Evolutionary conservation across 2,113 vertebrate species (phyloP), one percentile per base, ranked within the genome.

Genomic region (Dipodomys ordii): DNA sequence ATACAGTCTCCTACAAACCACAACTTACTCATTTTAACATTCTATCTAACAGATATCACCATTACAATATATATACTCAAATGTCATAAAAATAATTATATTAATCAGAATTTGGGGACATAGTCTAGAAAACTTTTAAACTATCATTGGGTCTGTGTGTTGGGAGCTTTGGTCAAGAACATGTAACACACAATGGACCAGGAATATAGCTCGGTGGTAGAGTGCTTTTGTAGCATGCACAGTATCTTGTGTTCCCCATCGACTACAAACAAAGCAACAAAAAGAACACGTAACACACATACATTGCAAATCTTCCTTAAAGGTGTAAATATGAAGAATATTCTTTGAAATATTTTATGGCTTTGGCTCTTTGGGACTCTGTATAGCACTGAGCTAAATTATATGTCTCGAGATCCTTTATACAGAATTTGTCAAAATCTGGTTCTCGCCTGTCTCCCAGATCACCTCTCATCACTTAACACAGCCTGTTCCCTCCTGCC

Each of bases 371-470:
- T 83, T 86, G 39, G 15, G 16, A 91, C 65, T 92, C 72, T 73
- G 22, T 35, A 83, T 67, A 87, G 39, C 28, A 46, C 83, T 57
- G 57, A 46, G n/a, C 80, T 90, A 53, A 95, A 92, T 49, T 73
- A 32, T 85, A 49, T 83, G 16, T 73, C n/a, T 74, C 84, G 13
- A 44, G 53, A n/a, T 80, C 19, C 22, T 92, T 69, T 18, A 57
- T n/a, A 16, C 10, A 49, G 74, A 67, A 67, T 46, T 46, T 74
- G 13, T 39, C 71, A 87, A 57, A 19, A 78, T 73, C 78, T 74
- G 22, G 16, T 20, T 94, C 57, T 57, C 53, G 30, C 44, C 28
- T 35, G 0, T 83, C n/a, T 83, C 32, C 76, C 68, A 72, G 53
- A 72, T 53, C 16, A 8, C 46, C 32, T 49, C 35, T 62, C 60